phyloP scores from a whole-genome alignment of 2,113 vertebrate genomes.

The Corythornis madagascariensis region DNA sequence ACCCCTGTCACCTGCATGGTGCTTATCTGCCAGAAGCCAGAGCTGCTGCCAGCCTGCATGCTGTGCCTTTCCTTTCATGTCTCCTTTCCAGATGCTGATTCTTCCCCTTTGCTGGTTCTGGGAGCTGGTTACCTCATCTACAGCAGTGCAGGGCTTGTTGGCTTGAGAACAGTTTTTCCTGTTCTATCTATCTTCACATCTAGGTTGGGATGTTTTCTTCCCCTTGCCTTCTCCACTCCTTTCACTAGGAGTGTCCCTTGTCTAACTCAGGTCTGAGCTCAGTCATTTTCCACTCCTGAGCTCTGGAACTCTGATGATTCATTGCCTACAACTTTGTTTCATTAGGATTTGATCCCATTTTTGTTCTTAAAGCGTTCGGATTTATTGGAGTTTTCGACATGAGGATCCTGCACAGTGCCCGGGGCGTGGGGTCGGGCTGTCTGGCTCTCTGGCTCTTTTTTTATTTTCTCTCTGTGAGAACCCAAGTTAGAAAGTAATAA shows the following conservation, averaged over 20 bases:
- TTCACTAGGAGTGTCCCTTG: conserved; percentile 39
- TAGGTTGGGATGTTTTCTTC: conserved; percentile 53
- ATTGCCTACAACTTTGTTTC: not conserved
- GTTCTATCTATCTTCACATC: conserved; percentile 19
- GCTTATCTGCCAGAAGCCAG: conserved; percentile 34
- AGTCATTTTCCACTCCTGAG: not conserved
- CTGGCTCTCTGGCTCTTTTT: not conserved
- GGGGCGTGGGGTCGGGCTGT: not conserved
- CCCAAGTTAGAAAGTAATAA: not conserved
- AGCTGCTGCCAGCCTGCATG: conserved; percentile 39
- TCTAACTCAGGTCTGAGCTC: not conserved
- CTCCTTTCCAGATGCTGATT: not conserved
- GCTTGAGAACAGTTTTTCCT: conserved; percentile 39
- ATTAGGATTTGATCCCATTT: conserved; percentile 18
- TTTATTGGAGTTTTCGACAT: conserved; percentile 3
- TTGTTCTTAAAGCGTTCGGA: not conserved
- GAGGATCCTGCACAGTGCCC: not conserved
- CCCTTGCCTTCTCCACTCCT: conserved; percentile 6
- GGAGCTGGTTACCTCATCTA: not conserved
- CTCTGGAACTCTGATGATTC: not conserved
- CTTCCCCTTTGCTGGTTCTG: not conserved
- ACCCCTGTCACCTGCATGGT: not conserved
- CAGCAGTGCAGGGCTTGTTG: not conserved
- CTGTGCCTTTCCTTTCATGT: not conserved
- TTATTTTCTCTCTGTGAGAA: conserved; percentile 1